Percentiles rank a stretch among this genome's conserved stretches.
phyloP scores from a whole-genome alignment of 2,797 vertebrate species.

The Tangara arthus region DNA sequence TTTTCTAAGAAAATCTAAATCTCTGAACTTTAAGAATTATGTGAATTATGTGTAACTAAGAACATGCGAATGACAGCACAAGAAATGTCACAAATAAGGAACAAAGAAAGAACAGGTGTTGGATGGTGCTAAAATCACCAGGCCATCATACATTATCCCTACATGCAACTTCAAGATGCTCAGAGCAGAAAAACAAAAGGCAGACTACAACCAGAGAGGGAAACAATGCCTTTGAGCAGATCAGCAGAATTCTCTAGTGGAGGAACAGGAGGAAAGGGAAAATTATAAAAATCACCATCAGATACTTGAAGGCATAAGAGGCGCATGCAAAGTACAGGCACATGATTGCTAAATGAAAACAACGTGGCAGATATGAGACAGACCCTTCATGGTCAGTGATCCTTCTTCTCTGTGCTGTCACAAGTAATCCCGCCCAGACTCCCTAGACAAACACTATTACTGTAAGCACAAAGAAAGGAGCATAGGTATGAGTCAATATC shows the following conservation, averaged over 20 bases:
- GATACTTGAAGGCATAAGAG: background rate
- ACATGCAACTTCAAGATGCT: background rate
- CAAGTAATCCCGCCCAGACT: background rate
- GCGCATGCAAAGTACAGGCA: background rate
- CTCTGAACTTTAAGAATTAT: background rate
- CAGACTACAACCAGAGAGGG: background rate
- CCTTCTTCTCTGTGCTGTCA: background rate
- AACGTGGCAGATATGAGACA: background rate
- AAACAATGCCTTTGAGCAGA: background rate
- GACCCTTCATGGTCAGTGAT: background rate
- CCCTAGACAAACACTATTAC: background rate
- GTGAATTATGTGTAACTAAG: background rate
- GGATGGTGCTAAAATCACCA: background rate
- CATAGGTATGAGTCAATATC: background rate
- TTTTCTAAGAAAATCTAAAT: background rate
- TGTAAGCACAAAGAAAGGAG: background rate
- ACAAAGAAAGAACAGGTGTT: background rate
- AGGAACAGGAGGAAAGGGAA: background rate
- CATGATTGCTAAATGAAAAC: background rate
- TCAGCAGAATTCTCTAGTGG: background rate
- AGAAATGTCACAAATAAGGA: background rate
- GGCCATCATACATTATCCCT: background rate
- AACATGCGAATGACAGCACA: background rate
- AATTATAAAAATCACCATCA: background rate
- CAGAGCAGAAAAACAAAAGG: background rate